Evolutionary conservation across 2,888 invertebrate species (phyloP).

Genomic region (Hirtodrosophila trivittata): DNA sequence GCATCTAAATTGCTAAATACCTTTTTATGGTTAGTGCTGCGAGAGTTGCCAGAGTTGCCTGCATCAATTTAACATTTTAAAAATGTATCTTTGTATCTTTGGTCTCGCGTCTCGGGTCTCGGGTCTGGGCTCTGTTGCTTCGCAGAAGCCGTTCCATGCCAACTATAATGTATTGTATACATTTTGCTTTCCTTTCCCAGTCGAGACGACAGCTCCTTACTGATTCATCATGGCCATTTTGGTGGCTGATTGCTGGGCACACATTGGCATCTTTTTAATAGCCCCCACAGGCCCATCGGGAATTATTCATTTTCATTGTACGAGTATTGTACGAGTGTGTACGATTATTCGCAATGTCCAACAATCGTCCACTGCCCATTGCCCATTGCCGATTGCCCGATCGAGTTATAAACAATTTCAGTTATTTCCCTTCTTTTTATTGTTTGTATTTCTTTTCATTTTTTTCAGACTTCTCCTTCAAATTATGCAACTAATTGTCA

Average conservation of each 20-base stretch:
- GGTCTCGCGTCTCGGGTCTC: conserved; percentile 24
- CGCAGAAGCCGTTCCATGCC: conserved; percentile 66
- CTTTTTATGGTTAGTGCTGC: conserved; percentile 73
- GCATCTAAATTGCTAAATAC: conserved; percentile 79
- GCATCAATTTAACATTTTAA: conserved; percentile 77
- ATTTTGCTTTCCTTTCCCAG: conserved; percentile 29
- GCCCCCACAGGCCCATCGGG: conserved; percentile 72
- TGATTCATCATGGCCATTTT: conserved; percentile 76
- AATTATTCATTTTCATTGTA: conserved; percentile 77
- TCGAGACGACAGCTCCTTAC: conserved; percentile 50
- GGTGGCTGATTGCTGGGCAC: conserved; percentile 65
- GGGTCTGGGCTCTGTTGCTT: conserved; percentile 33
- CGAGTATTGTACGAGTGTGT: conserved; percentile 2
- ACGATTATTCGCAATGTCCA: conserved; percentile 16
- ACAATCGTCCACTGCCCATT: conserved; percentile 7
- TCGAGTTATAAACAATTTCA: conserved; percentile 67
- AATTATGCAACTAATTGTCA: conserved; percentile 78
- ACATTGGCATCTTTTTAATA: conserved; percentile 77
- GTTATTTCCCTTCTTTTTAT: conserved; percentile 50
- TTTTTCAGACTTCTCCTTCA: conserved; percentile 13
- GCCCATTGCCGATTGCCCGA: conserved; percentile 38
- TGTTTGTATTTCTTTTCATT: conserved; percentile 14
- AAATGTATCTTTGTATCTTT: conserved; percentile 77
- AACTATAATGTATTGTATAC: conserved; percentile 47
- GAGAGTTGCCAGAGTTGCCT: conserved; percentile 34